phyloP scores from a whole-genome alignment of 2,888 invertebrate species.

The Habrosyne pyritoides region DNA sequence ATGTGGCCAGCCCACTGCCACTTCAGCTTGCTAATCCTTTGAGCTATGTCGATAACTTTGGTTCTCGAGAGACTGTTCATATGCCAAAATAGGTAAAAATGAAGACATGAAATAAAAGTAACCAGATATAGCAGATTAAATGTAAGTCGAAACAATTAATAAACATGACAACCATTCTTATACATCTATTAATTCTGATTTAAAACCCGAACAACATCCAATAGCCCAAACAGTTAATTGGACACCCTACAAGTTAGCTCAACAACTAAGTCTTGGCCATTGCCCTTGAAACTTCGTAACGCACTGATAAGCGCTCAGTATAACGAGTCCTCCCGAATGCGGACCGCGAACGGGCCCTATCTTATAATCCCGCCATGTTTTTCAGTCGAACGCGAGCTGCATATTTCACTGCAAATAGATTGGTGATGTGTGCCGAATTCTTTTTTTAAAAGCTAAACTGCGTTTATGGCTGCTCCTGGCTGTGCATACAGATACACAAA shows the following conservation, averaged over 20 bases:
- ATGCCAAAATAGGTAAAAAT: no score
- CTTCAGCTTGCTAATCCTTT: no score
- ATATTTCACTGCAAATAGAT: constrained; percentile 43
- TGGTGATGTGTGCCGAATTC: constrained; percentile 7
- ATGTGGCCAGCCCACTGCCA: no score
- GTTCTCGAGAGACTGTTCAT: no score
- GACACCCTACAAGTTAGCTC: background rate
- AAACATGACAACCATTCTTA: no score
- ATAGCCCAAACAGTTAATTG: background rate
- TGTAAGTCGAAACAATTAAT: no score
- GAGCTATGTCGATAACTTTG: no score
- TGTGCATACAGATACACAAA: background rate
- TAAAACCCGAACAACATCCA: background rate
- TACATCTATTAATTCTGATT: no score
- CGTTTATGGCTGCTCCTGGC: background rate
- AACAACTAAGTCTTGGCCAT: background rate
- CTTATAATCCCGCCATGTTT: constrained; percentile 44
- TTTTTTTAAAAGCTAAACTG: constrained; percentile 6
- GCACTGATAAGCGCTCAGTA: background rate
- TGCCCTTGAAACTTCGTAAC: background rate
- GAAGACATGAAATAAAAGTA: no score
- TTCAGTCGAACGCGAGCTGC: constrained; percentile 41
- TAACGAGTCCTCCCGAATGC: constrained; percentile 39
- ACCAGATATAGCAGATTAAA: no score
- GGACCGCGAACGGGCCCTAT: constrained; percentile 24